A percentile compares a stretch with the other conserved stretches of the same genome.
Conservation (phyloP, 2,797 vertebrate genomes). For the Acrocephalus scirpaceus region DNA sequence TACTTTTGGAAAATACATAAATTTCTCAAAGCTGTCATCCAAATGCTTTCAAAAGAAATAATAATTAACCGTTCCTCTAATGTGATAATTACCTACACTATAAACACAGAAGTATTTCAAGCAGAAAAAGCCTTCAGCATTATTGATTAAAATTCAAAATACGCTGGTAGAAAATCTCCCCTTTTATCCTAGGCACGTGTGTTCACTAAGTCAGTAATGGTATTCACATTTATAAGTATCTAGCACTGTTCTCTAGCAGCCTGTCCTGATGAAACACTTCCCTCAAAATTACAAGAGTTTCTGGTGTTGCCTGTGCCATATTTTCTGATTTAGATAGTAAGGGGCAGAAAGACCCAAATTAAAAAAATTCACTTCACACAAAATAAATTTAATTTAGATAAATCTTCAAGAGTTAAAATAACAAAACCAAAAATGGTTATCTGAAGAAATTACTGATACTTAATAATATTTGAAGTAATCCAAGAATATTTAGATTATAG, state of each 20-base stretch:
- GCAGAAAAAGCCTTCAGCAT: not conserved
- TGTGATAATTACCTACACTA: not conserved
- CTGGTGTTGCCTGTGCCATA: not conserved
- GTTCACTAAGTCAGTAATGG: not conserved
- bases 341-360: not conserved
- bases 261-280: not conserved
- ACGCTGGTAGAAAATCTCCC: not conserved
- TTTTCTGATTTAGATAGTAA: not conserved
- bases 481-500: not conserved
- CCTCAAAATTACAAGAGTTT: not conserved
- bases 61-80: not conserved
- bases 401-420: not conserved
- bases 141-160: not conserved
- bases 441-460: not conserved
- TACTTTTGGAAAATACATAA: not conserved
- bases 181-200: not conserved
- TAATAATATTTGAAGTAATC: not conserved
- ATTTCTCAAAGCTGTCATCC: not conserved
- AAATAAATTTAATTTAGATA: not conserved
- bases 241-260: not conserved
- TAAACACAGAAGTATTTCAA: not conserved
- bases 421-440: not conserved
- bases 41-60: not conserved
- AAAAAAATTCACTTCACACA: not conserved
- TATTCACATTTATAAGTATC: not conserved